Evolutionary conservation across 2,113 vertebrate genomes (phyloP).

Genomic region (Corythoichthys haematopterus): DNA sequence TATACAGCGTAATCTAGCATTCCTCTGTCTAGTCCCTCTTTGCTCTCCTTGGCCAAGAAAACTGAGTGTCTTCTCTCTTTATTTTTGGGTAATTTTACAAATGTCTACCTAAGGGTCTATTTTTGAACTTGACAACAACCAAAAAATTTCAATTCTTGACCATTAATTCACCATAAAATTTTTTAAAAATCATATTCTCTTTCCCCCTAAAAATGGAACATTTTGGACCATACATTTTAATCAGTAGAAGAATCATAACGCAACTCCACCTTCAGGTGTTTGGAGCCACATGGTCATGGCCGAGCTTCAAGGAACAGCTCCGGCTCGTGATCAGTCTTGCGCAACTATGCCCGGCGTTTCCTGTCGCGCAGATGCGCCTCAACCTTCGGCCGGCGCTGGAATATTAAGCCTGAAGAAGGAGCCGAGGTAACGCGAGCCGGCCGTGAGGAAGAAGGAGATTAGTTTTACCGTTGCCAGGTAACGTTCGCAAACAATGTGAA

Average conservation of each 20-base stretch:
- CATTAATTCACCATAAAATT: too few species aligned
- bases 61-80: too few species aligned
- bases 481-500: slow-evolving; percentile 57
- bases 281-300: slow-evolving; percentile 14
- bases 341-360: not conserved
- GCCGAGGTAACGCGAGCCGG: slow-evolving; percentile 46
- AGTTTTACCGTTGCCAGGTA: slow-evolving; percentile 57
- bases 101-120: too few species aligned
- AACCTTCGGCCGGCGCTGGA: slow-evolving; percentile 31
- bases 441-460: slow-evolving; percentile 29
- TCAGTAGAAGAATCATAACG: not conserved
- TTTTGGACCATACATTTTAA: too few species aligned
- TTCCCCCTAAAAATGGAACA: too few species aligned
- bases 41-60: too few species aligned
- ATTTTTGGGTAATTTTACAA: too few species aligned
- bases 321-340: not conserved
- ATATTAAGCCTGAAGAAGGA: slow-evolving; percentile 22
- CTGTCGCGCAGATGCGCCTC: slow-evolving; percentile 19
- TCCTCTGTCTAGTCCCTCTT: too few species aligned
- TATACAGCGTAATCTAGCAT: too few species aligned
- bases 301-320: slow-evolving; percentile 12
- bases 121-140: too few species aligned
- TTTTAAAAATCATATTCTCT: too few species aligned
- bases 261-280: slow-evolving; percentile 2
- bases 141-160: too few species aligned